phyloP scores from a whole-genome alignment of 2,797 vertebrate genomes.

The Melanotaenia trifasciata region DNA sequence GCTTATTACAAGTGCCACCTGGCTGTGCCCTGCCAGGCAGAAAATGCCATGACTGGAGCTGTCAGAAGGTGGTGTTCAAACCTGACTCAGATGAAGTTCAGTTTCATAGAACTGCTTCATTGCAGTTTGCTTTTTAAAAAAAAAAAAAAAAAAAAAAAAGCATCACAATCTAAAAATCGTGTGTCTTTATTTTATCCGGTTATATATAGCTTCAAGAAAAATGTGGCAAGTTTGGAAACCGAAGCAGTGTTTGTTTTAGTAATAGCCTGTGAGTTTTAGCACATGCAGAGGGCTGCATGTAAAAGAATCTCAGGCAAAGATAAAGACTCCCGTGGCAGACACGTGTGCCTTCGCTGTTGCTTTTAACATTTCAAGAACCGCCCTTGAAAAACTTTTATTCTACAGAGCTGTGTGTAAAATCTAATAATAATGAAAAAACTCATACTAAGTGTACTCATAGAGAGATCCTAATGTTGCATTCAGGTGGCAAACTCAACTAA shows the following conservation, averaged over 20 bases:
- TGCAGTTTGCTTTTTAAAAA: constrained; percentile 1
- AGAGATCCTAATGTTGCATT: constrained; percentile 23
- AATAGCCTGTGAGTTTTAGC: constrained; percentile 41
- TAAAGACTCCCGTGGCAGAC: background rate
- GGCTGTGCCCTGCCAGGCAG: constrained; percentile 71
- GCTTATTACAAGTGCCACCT: constrained; percentile 49
- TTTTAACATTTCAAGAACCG: background rate
- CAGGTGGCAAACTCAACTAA: background rate
- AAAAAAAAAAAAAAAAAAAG: background rate
- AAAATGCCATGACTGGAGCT: constrained; percentile 65
- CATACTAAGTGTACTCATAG: background rate
- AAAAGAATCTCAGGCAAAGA: constrained; percentile 11
- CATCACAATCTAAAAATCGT: background rate
- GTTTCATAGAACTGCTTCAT: constrained; percentile 31
- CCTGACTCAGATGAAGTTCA: constrained; percentile 35
- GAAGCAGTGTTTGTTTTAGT: constrained; percentile 33
- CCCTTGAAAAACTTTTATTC: background rate
- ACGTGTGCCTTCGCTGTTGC: background rate
- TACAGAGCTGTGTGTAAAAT: background rate
- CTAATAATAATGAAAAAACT: background rate
- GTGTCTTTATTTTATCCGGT: constrained; percentile 4
- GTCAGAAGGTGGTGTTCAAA: constrained; percentile 67
- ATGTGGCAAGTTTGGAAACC: constrained; percentile 19
- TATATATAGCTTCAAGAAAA: constrained; percentile 43
- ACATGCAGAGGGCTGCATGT: constrained; percentile 43